Conservation (phyloP, 2,113 vertebrate species). For the Aspidoscelis tigris region DNA sequence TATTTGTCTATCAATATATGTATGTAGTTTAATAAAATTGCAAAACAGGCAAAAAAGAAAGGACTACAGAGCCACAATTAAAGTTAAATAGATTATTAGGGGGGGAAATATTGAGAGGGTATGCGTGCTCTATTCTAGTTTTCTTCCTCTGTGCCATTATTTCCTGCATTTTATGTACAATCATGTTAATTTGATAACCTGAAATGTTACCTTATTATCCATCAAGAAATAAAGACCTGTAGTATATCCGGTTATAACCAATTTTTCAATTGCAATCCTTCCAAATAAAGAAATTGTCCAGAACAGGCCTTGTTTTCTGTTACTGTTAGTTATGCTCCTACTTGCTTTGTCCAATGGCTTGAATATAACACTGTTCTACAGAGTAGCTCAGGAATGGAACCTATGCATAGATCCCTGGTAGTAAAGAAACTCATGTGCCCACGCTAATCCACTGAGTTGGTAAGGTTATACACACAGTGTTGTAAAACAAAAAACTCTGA, state of each 20-base stretch:
- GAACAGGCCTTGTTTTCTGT: not conserved
- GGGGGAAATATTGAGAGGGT: not conserved
- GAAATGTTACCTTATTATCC: slow-evolving; percentile 14
- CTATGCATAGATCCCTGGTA: not conserved
- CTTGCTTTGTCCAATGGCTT: not conserved
- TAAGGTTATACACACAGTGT: not conserved
- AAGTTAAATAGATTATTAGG: not conserved
- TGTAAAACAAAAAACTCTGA: too few relatives aligned
- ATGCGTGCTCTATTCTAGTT: not conserved
- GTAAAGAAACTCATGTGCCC: not conserved
- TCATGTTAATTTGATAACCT: not conserved
- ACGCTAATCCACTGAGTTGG: too few relatives aligned
- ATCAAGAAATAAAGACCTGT: not conserved
- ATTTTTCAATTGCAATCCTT: accelerated
- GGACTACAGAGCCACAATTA: not conserved
- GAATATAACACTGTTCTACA: not conserved
- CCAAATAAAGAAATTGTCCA: not conserved
- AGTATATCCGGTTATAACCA: accelerated
- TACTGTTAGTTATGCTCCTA: not conserved
- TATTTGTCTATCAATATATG: not conserved
- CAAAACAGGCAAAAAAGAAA: not conserved
- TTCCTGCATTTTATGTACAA: slow-evolving; percentile 8
- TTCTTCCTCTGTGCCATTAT: not conserved
- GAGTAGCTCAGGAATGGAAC: not conserved
- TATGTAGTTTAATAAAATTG: not conserved